Percentiles rank a stretch among this genome's conserved stretches.
Evolutionary conservation across 2,797 vertebrate species (phyloP).

Genomic region (Lophius americanus): DNA sequence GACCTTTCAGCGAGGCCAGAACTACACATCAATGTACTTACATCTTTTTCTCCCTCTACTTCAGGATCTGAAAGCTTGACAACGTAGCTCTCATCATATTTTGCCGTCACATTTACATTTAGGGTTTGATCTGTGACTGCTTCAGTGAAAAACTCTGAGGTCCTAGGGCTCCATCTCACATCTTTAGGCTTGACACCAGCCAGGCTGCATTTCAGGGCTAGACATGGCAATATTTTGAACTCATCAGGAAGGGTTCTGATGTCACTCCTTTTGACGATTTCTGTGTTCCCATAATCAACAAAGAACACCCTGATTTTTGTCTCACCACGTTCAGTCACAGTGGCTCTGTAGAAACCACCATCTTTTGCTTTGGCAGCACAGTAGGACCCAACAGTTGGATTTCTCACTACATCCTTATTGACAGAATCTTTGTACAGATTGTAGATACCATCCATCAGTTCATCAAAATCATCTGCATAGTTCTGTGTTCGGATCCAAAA

Average conservation of each 20-base stretch:
- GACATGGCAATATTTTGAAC: slow-evolving; percentile 81
- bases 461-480: slow-evolving; percentile 76
- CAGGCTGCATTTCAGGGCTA: slow-evolving; percentile 87
- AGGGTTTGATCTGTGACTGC: slow-evolving; percentile 84
- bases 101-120: slow-evolving; percentile 77
- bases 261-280: slow-evolving; percentile 74
- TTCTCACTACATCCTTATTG: slow-evolving; percentile 67
- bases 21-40: slow-evolving; percentile 82
- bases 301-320: slow-evolving; percentile 80
- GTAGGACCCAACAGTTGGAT: slow-evolving; percentile 80
- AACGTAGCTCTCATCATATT: slow-evolving; percentile 72
- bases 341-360: slow-evolving; percentile 85
- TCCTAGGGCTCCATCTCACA: slow-evolving; percentile 82
- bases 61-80: slow-evolving; percentile 84
- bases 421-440: slow-evolving; percentile 79
- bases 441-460: slow-evolving; percentile 80
- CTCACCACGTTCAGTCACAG: slow-evolving; percentile 75
- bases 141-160: slow-evolving; percentile 85
- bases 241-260: slow-evolving; percentile 82
- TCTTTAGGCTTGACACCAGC: slow-evolving; percentile 79
- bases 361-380: slow-evolving; percentile 88
- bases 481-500: slow-evolving; percentile 90
- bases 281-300: slow-evolving; percentile 86
- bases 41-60: slow-evolving; percentile 79
- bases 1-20: slow-evolving; percentile 77